A percentile compares a stretch with the other conserved stretches of the same genome.
These are phyloP conservation scores for Callinectes sapidus DNA, from an alignment of 2,888 invertebrate genomes.

Conservation along the genomic window DNA sequence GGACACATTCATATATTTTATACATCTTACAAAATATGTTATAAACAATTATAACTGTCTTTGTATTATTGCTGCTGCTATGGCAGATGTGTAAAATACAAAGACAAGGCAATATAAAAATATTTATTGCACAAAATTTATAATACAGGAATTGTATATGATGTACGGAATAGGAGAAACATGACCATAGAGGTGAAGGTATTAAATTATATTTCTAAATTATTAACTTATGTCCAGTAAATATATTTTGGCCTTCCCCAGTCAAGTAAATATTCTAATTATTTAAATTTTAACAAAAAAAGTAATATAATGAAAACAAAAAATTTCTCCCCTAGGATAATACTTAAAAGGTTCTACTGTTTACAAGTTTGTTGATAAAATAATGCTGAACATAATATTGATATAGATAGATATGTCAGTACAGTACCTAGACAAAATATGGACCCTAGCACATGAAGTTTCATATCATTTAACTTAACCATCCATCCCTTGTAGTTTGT, in stretches of 20 bases:
- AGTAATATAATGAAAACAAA: not conserved
- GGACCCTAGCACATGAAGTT: conserved; percentile 16
- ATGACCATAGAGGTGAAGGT: not conserved
- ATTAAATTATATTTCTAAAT: not conserved
- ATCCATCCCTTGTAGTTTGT: conserved; percentile 49
- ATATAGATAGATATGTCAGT: conserved; percentile 32
- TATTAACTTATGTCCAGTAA: not conserved
- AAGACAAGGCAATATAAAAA: conserved; percentile 31
- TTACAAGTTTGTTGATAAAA: not conserved
- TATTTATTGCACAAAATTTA: conserved; percentile 37
- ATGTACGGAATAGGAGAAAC: conserved; percentile 22
- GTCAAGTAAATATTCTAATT: not conserved
- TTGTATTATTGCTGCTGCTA: conserved; percentile 9
- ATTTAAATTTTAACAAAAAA: not conserved
- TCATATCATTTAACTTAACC: conserved; percentile 36
- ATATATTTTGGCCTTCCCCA: conserved; percentile 4
- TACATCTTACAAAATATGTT: conserved; percentile 25
- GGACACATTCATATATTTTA: not conserved
- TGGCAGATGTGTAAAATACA: not conserved
- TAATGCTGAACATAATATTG: conserved; percentile 13
- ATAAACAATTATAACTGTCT: conserved; percentile 3
- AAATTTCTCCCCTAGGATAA: not conserved
- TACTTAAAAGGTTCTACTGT: not conserved
- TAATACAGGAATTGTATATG: conserved; percentile 4
- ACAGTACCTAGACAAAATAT: not conserved